phyloP scores from a whole-genome alignment of 2,113 vertebrate genomes.

The Pholis gunnellus region DNA sequence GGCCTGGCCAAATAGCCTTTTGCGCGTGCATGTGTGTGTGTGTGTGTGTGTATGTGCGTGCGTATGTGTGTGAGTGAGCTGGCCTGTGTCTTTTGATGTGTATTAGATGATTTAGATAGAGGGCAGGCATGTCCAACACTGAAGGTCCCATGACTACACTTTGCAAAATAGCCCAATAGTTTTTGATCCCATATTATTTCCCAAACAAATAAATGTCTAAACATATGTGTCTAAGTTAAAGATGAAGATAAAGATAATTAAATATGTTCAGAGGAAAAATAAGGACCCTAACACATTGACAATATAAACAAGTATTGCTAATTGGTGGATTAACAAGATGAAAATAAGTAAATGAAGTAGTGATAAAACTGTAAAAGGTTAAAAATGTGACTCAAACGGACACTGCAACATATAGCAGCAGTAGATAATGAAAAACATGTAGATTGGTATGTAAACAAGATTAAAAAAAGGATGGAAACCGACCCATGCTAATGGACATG shows the following conservation, averaged over 20 bases:
- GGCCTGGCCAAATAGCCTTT: slow-evolving; percentile 74
- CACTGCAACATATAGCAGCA: background rate
- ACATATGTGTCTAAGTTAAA: background rate
- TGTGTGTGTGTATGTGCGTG: slow-evolving; percentile 30
- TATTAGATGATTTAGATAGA: slow-evolving; percentile 40
- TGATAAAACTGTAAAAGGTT: background rate
- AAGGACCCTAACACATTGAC: background rate
- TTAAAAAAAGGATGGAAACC: background rate
- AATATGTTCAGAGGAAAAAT: background rate
- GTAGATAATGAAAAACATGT: background rate
- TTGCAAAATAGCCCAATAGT: slow-evolving; percentile 10
- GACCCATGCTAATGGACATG: background rate
- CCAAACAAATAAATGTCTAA: background rate
- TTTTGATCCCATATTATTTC: background rate
- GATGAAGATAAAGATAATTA: background rate
- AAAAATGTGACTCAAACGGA: background rate
- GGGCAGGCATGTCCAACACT: slow-evolving; percentile 17
- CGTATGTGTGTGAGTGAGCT: slow-evolving; percentile 25
- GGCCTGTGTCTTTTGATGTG: slow-evolving; percentile 20
- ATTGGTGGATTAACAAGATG: background rate
- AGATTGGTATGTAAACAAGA: background rate
- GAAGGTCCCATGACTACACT: slow-evolving; percentile 1
- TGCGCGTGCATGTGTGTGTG: slow-evolving; percentile 14
- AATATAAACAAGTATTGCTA: background rate
- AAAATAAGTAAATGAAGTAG: background rate